These are phyloP conservation scores for Accipiter virgatus DNA, from an alignment of 2,113 vertebrate species.

Conservation along the genomic window DNA sequence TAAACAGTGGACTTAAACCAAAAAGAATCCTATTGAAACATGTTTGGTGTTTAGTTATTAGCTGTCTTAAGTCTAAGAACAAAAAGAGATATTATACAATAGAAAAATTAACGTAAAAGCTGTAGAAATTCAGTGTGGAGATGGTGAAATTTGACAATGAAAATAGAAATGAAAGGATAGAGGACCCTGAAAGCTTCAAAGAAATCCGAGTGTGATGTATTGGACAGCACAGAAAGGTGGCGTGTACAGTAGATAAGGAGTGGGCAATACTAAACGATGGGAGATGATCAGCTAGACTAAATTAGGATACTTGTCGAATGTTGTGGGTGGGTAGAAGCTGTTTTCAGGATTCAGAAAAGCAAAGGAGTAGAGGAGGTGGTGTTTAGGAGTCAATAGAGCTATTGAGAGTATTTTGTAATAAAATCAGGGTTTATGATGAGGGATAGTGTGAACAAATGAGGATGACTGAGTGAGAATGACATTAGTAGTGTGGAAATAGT, in stretches of 20 bases:
- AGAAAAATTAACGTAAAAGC: background rate
- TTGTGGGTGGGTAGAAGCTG: background rate
- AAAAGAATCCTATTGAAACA: background rate
- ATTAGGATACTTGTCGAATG: background rate
- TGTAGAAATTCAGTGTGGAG: background rate
- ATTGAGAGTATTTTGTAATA: background rate
- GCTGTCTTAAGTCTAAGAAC: background rate
- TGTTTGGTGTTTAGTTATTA: background rate
- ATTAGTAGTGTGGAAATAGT: background rate
- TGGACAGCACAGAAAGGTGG: background rate
- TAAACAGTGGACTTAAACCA: background rate
- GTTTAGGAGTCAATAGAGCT: background rate
- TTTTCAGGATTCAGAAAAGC: background rate
- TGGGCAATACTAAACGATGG: fast-evolving
- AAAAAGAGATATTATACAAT: background rate
- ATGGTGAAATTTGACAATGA: background rate
- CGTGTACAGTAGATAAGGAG: background rate
- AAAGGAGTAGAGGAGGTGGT: background rate
- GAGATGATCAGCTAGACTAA: background rate
- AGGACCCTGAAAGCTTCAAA: background rate
- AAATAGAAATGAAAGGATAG: background rate
- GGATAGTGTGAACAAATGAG: background rate
- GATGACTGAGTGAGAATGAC: background rate
- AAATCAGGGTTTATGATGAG: background rate
- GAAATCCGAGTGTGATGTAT: background rate